Evolutionary conservation across 2,113 vertebrate genomes (phyloP).

Genomic region (Pagrus major): DNA sequence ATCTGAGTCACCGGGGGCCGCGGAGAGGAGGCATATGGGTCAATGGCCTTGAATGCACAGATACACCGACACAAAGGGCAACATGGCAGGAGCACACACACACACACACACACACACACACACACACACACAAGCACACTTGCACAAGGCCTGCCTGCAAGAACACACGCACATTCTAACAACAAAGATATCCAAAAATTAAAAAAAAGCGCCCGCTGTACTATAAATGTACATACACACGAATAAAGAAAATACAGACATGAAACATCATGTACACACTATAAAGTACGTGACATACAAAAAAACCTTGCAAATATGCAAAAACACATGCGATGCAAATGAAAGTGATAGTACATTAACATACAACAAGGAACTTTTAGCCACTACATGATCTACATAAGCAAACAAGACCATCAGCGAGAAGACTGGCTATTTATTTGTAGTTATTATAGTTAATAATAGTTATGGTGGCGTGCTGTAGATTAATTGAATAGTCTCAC

Average conservation of each 20-base stretch:
- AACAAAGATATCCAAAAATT: constrained; percentile 5
- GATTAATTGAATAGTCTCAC: no score
- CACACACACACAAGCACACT: constrained; percentile 1
- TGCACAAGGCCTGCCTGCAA: neutral
- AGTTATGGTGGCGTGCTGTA: no score
- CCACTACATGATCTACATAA: no score
- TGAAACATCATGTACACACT: neutral
- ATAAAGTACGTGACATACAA: neutral
- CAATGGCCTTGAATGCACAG: constrained; percentile 60
- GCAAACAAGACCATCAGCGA: no score
- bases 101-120: neutral
- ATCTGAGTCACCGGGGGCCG: constrained; percentile 78
- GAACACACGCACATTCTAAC: neutral
- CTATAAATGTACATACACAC: neutral
- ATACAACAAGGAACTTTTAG: no score
- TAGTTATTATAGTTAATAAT: no score
- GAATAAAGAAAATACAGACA: neutral
- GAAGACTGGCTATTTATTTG: no score
- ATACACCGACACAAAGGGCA: constrained; percentile 46
- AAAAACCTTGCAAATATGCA: fast-evolving
- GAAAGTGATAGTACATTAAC: neutral
- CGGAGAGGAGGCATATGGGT: constrained; percentile 59
- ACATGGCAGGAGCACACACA: constrained; percentile 22
- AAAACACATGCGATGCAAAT: neutral
- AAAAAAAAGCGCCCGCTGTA: neutral